Evolutionary conservation across 2,113 vertebrate species (phyloP), one percentile per base, ranked within the genome.

Genomic region (Scomber japonicus): DNA sequence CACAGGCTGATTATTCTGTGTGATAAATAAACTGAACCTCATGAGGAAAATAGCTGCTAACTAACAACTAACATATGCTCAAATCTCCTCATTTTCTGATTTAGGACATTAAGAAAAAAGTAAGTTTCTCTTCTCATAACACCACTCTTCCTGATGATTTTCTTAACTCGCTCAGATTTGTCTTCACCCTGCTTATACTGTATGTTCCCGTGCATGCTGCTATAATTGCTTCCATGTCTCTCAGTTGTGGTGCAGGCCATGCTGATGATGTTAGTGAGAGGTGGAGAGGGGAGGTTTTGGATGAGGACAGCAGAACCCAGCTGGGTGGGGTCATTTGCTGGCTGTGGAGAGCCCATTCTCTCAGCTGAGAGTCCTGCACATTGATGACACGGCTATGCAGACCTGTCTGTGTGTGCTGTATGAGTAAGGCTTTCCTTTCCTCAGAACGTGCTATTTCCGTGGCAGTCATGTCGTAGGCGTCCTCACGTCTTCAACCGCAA

Each of bases 221-320:
- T 81, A 13, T 94, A 95, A 95, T 94, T 94, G 87, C 90, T 94
- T 94, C 93, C 94, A 94, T 94, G 84, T 88, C 81, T 85, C 77
- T 85, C 62, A 71, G 91, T 89, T 82, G 87, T 86, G 88, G 85
- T 64, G 54, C 75, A 21, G 66, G 77, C 85, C 71, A 45, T 45
- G 75, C 75, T 81, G 82, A 86, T 90, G 86, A 89, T 82, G 92
- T 88, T 77, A 85, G 89, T 46, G 74, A 70, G 89, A 91, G 78
- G 81, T 80, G 74, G 80, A 84, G 84, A 64, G 63, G 16, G 71
- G 70, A 50, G 78, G 15, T 74, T 85, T 77, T 57, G 81, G 75
- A 84, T 69, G 77, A 86, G 40, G 63, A 59, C 84, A 71, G 69
- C 67, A 50, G 21, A 69, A 78, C 64, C 35, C 75, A 78, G 80